phyloP scores from a whole-genome alignment of 2,888 invertebrate genomes.

The Rugalucina vietnamica region DNA sequence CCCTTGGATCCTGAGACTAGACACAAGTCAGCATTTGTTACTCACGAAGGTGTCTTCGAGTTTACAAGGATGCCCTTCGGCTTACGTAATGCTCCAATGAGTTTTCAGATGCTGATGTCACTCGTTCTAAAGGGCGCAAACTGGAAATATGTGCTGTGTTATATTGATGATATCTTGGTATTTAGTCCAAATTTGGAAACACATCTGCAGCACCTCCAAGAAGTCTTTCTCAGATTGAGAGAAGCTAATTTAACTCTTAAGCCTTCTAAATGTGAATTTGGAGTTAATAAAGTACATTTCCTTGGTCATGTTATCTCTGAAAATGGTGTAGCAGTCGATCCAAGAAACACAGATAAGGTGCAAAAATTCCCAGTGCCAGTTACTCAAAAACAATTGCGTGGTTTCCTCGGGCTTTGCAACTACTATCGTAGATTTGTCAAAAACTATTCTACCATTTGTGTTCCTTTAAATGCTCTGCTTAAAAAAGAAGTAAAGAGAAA shows the following conservation, averaged over 20 bases:
- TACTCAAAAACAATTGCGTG: slow-evolving; percentile 41
- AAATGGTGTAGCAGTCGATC: slow-evolving; percentile 53
- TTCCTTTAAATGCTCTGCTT: slow-evolving; percentile 45
- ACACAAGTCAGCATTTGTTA: slow-evolving; percentile 57
- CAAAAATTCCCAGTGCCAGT: slow-evolving; percentile 48
- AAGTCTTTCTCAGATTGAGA: slow-evolving; percentile 52
- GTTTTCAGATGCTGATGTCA: slow-evolving; percentile 59
- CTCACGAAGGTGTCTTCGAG: slow-evolving; percentile 56
- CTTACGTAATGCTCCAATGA: slow-evolving; percentile 50
- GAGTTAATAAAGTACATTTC: slow-evolving; percentile 38
- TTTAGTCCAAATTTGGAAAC: slow-evolving; percentile 45
- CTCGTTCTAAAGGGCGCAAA: slow-evolving; percentile 48
- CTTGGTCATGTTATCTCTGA: slow-evolving; percentile 54
- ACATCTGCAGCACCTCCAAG: slow-evolving; percentile 50
- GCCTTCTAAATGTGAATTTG: slow-evolving; percentile 61
- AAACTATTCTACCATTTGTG: slow-evolving; percentile 46
- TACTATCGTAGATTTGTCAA: slow-evolving; percentile 59
- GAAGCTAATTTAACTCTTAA: slow-evolving; percentile 54
- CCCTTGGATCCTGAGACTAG: slow-evolving; percentile 45
- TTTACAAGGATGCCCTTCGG: slow-evolving; percentile 56
- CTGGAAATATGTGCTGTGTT: slow-evolving; percentile 52
- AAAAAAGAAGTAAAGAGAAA: slow-evolving; percentile 30
- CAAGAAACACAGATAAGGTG: slow-evolving; percentile 50
- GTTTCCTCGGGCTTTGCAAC: slow-evolving; percentile 61
- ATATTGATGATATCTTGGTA: slow-evolving; percentile 61